Base-by-base conservation (phyloP, 2,113 vertebrate genomes). In the Rhodinocichla rosea region DNA sequence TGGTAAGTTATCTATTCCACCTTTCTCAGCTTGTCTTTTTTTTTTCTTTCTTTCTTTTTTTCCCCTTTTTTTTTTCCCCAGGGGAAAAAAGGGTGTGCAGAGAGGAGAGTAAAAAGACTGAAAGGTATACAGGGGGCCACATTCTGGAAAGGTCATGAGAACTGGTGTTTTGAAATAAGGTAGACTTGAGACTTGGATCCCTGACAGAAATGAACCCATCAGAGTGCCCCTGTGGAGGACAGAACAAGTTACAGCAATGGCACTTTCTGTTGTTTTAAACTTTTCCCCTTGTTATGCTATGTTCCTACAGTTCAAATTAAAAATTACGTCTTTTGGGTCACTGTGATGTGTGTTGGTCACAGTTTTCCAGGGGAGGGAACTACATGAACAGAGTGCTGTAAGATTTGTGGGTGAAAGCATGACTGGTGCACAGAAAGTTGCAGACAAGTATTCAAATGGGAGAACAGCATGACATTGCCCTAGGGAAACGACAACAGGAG, bases 1-100 rank as follows among this genome's bases (percentile, higher is more conserved):
- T 4, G 20, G 13, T 37, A 87, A 74, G 17, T 52, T 74, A 60
- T 9, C 26, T 79, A 5, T 37, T 45, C 11, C 18, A 70, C 44
- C 23, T 59, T 67, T n/a, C 27, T 71, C 47, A 64, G 23, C 11
- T 57, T 84, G 8, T 26, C 24, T 39, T 64, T 45, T 33, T 57
- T 35, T 32, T 47, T 2, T 32, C 2, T 26, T 11, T 18, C 6
- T 52, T 53, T 52, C 4, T 53, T 26, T 17, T 10, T 18, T 6
- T 3, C 13, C 8, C 2, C 2, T 18, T 21, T 28, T 19, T 56
- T 17, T 33, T 2, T 0, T 0, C 10, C 10, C 5, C 8, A 21
- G 22, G 50, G 11, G 28, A 2, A 53, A 74, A 83, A 75, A 87
- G 17, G 4, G 4, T 55, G 9, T 35, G 35, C 30, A 67, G 70